These are phyloP conservation scores for Platyrinchus mystaceus DNA, from an alignment of 2,797 vertebrate species.

Conservation along the genomic window DNA sequence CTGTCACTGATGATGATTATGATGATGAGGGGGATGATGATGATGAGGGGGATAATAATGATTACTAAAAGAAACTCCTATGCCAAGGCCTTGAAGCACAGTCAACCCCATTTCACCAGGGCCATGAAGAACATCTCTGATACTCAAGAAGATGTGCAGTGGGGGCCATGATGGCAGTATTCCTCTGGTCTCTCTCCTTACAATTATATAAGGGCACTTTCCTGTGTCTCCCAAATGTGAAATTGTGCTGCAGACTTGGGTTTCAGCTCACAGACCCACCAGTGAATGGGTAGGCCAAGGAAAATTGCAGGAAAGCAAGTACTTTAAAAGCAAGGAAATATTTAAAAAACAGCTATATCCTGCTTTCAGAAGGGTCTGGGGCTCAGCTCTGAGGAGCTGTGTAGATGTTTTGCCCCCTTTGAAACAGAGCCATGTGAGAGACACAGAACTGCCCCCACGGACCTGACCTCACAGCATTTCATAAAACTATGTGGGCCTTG, in stretches of 20 bases:
- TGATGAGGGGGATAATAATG: not conserved
- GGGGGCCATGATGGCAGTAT: not conserved
- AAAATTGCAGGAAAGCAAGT: not conserved
- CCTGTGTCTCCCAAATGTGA: not conserved
- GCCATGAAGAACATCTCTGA: not conserved
- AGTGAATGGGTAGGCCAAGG: not conserved
- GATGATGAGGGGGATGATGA: not conserved
- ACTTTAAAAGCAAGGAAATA: not conserved
- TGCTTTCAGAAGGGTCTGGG: not conserved
- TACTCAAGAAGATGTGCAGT: not conserved
- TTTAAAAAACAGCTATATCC: not conserved
- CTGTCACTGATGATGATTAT: not conserved
- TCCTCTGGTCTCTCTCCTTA: not conserved
- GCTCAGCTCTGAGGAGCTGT: not conserved
- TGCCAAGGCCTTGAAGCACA: not conserved
- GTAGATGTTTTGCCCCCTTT: not conserved
- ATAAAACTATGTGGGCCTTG: not conserved
- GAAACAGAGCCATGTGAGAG: not conserved
- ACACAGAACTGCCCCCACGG: not conserved
- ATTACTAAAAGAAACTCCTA: not conserved
- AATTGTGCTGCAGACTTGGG: not conserved
- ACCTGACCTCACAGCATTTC: not conserved
- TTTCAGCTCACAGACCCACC: not conserved
- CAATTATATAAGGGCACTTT: not conserved
- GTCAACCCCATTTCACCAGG: not conserved